Evolutionary conservation across 2,113 vertebrate species (phyloP).

Genomic region (Potamarius usumacintae): DNA sequence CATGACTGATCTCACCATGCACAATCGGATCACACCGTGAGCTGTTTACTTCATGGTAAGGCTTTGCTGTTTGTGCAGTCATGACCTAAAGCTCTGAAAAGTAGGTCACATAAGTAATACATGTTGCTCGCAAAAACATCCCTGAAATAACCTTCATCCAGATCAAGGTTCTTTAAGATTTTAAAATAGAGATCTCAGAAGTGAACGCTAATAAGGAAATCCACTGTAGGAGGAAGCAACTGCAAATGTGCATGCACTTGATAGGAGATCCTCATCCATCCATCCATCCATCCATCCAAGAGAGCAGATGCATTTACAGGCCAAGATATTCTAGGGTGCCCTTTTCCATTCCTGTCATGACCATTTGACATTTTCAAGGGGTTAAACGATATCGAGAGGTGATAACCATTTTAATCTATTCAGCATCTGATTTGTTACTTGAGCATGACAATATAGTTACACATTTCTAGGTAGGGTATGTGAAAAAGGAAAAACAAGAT

Average conservation of each 20-base stretch:
- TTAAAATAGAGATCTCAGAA: neutral
- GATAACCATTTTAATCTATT: conserved; percentile 12
- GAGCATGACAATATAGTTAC: neutral
- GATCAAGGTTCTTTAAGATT: neutral
- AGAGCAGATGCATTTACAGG: neutral
- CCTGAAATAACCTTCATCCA: neutral
- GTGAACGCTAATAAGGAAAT: neutral
- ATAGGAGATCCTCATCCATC: neutral
- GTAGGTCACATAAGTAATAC: conserved; percentile 21
- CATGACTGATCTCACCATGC: conserved; percentile 68
- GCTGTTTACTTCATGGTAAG: conserved; percentile 59
- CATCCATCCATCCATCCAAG: neutral
- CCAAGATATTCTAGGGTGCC: conserved; percentile 14
- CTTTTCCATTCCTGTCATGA: neutral
- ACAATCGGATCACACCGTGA: conserved; percentile 71
- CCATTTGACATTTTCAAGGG: conserved; percentile 34
- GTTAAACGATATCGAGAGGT: neutral
- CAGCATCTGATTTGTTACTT: conserved; percentile 27
- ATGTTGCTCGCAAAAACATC: neutral
- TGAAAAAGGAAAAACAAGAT: neutral
- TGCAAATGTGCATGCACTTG: neutral
- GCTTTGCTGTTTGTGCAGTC: conserved; percentile 11
- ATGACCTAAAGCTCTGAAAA: conserved; percentile 27
- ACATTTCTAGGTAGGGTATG: neutral
- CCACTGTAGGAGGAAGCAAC: neutral